Conservation (phyloP, 2,888 invertebrate species). For the Oxytorus armatus region DNA sequence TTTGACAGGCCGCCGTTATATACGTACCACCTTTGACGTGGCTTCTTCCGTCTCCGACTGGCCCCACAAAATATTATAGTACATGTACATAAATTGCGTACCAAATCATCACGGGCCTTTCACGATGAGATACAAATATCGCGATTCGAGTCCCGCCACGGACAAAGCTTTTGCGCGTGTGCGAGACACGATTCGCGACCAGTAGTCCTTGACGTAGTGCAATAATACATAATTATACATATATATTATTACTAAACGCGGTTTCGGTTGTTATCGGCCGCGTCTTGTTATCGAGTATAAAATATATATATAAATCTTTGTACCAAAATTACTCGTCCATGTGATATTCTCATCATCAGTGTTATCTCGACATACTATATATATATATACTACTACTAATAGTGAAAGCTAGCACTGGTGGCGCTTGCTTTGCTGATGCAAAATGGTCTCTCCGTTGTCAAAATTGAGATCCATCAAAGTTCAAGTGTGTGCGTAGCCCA, state of each 20-base stretch:
- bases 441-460: constrained; percentile 30
- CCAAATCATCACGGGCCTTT: constrained; percentile 13
- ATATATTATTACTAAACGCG: constrained; percentile 30
- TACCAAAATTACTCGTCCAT: constrained; percentile 43
- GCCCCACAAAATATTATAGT: constrained; percentile 26
- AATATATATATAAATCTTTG: constrained; percentile 63
- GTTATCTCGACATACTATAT: not conserved
- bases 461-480: constrained; percentile 3
- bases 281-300: constrained; percentile 57
- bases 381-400: not conserved
- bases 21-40: not conserved
- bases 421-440: constrained; percentile 22
- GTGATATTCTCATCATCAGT: not conserved
- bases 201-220: constrained; percentile 82
- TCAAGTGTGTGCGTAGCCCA: not conserved
- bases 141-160: constrained; percentile 43
- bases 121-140: constrained; percentile 44
- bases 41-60: constrained; percentile 15
- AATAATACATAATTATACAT: constrained; percentile 70
- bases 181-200: constrained; percentile 75
- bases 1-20: constrained; percentile 43
- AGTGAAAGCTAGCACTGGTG: no score
- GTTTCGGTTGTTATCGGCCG: constrained; percentile 31
- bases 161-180: not conserved
- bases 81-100: constrained; percentile 18